phyloP scores from a whole-genome alignment of 2,797 vertebrate genomes.

The Syndactyla subalaris region DNA sequence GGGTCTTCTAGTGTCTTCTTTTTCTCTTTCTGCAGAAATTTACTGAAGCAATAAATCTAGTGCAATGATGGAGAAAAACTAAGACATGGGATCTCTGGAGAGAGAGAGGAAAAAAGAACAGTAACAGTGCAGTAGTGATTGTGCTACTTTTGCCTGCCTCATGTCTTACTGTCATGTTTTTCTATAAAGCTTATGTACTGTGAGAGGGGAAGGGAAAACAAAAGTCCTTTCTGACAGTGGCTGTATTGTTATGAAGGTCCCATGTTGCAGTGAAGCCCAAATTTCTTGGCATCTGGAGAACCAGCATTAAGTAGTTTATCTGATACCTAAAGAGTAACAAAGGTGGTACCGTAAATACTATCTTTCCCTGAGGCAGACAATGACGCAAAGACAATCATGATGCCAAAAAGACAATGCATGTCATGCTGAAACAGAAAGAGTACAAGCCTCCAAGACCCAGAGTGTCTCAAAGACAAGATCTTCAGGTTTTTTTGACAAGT shows the following conservation, averaged over 20 bases:
- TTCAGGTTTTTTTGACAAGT: constrained; percentile 57
- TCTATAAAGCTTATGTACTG: neutral
- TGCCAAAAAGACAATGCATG: constrained; percentile 61
- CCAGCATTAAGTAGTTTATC: constrained; percentile 56
- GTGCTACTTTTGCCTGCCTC: constrained; percentile 26
- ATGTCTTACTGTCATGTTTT: neutral
- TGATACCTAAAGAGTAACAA: constrained; percentile 50
- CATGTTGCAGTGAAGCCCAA: constrained; percentile 24
- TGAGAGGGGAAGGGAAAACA: neutral
- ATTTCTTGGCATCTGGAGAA: constrained; percentile 44
- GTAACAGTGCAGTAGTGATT: neutral
- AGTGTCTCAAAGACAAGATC: constrained; percentile 50
- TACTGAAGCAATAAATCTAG: constrained; percentile 77
- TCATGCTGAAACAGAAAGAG: constrained; percentile 65
- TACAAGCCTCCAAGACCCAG: constrained; percentile 40
- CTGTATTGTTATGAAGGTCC: neutral
- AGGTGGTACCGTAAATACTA: constrained; percentile 59
- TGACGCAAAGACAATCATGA: constrained; percentile 44
- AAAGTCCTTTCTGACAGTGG: neutral
- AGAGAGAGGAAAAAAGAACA: constrained; percentile 26
- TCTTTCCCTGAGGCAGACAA: constrained; percentile 59
- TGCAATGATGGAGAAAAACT: constrained; percentile 73
- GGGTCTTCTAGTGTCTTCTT: constrained; percentile 29
- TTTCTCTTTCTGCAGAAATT: constrained; percentile 63
- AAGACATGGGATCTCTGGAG: constrained; percentile 68